Evolutionary conservation across 2,113 vertebrate genomes (phyloP).

Genomic region (Callopanchax toddi): DNA sequence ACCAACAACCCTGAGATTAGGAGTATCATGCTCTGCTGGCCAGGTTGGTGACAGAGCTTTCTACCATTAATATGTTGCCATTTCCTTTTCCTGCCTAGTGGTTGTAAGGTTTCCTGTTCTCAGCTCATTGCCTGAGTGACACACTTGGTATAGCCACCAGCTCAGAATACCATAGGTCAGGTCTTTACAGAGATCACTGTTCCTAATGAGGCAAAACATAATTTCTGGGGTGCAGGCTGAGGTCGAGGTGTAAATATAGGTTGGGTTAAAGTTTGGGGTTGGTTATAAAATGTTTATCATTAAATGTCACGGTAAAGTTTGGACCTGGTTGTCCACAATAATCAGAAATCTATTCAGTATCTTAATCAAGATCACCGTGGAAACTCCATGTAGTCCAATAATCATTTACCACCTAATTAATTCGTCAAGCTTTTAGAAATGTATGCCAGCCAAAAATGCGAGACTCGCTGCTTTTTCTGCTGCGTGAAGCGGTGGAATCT

Average conservation of each 20-base stretch:
- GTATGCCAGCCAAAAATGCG: not conserved
- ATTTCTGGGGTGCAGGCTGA: not conserved
- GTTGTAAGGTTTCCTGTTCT: rapidly evolving
- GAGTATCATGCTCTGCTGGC: no score
- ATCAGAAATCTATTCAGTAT: not conserved
- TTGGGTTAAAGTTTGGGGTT: not conserved
- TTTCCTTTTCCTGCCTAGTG: no score
- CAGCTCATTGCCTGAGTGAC: not conserved
- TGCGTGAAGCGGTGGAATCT: not conserved
- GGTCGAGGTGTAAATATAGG: not conserved
- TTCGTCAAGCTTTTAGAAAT: slow-evolving; percentile 1
- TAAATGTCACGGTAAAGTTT: not conserved
- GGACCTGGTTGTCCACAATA: not conserved
- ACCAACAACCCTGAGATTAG: no score
- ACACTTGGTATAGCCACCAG: not conserved
- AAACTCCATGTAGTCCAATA: not conserved
- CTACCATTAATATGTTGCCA: no score
- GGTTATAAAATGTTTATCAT: not conserved
- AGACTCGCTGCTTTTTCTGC: not conserved
- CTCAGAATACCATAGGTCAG: not conserved
- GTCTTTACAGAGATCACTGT: no score
- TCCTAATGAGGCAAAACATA: not conserved
- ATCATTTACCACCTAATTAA: slow-evolving; percentile 8
- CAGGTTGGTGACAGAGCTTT: no score
- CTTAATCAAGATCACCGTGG: not conserved